phyloP scores from a whole-genome alignment of 2,888 invertebrate species.

The Strigamia crassipes region DNA sequence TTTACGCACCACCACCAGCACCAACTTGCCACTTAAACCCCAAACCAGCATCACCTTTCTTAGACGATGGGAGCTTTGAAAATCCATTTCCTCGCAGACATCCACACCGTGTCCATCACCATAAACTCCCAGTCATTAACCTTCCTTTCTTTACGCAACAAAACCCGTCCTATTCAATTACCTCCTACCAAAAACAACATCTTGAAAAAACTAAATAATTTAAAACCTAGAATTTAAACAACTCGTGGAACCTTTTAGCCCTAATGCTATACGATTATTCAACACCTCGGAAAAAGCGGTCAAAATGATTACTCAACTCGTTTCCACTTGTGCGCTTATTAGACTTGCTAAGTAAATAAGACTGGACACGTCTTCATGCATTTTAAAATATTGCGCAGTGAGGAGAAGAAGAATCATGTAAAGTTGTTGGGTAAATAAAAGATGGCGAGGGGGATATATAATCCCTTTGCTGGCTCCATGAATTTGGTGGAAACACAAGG shows the following conservation, averaged over 20 bases:
- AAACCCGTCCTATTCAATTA: slow-evolving; percentile 14
- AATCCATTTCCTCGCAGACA: background rate
- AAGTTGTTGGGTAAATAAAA: background rate
- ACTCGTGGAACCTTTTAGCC: background rate
- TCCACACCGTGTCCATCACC: slow-evolving; percentile 10
- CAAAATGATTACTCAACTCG: slow-evolving; percentile 5
- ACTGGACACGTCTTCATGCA: slow-evolving; percentile 8
- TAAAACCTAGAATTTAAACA: background rate
- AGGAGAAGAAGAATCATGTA: background rate
- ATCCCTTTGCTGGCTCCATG: background rate
- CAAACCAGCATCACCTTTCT: background rate
- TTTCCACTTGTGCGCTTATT: background rate
- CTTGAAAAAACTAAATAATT: background rate
- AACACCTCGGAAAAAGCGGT: background rate
- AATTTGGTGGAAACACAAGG: background rate
- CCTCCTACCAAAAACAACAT: background rate
- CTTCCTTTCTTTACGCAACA: background rate
- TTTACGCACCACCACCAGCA: background rate
- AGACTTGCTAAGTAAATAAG: slow-evolving; percentile 3
- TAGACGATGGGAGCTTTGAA: background rate
- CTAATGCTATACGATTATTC: background rate
- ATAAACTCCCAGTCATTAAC: slow-evolving; percentile 2
- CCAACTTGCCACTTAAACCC: background rate
- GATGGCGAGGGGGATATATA: background rate
- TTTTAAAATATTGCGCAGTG: background rate